Conservation (phyloP, 2,113 vertebrate genomes). For the Tachuris rubrigastra region DNA sequence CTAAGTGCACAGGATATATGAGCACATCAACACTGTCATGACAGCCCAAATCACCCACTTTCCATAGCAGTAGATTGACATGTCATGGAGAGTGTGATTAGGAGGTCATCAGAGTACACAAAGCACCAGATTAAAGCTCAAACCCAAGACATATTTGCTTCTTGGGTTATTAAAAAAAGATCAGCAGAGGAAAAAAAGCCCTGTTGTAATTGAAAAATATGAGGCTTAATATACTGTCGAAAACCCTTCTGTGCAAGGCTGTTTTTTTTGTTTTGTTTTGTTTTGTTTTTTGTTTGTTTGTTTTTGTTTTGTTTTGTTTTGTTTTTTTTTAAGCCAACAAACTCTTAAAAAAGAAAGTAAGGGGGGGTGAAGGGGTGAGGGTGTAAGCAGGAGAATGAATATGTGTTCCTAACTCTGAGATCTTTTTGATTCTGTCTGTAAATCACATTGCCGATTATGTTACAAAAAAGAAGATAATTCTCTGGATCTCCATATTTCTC, state of each 20-base stretch:
- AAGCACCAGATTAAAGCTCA: slow-evolving; percentile 43
- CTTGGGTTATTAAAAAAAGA: slow-evolving; percentile 41
- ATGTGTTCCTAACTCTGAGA: neutral
- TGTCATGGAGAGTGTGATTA: slow-evolving; percentile 27
- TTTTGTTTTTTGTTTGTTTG: too few relatives aligned
- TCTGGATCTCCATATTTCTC: neutral
- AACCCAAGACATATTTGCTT: slow-evolving; percentile 41
- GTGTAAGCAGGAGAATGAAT: neutral
- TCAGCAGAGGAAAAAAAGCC: neutral
- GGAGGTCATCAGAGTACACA: slow-evolving; percentile 28
- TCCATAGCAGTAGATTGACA: slow-evolving; percentile 18
- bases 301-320: too few relatives aligned
- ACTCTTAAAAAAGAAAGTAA: neutral
- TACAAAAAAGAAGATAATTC: slow-evolving; percentile 31
- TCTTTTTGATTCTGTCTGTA: neutral
- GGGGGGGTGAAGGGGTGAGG: neutral
- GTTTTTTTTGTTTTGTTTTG: too few relatives aligned
- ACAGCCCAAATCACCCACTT: slow-evolving; percentile 24
- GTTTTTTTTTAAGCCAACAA: too few relatives aligned
- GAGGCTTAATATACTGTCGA: slow-evolving; percentile 25
- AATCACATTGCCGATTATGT: neutral
- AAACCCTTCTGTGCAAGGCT: slow-evolving; percentile 7
- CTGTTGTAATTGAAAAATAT: slow-evolving; percentile 41
- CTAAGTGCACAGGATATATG: slow-evolving; percentile 22
- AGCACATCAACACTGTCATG: neutral